These are phyloP conservation scores for Eristalinus aeneus DNA, from an alignment of 2,888 invertebrate species.

Conservation along the genomic window DNA sequence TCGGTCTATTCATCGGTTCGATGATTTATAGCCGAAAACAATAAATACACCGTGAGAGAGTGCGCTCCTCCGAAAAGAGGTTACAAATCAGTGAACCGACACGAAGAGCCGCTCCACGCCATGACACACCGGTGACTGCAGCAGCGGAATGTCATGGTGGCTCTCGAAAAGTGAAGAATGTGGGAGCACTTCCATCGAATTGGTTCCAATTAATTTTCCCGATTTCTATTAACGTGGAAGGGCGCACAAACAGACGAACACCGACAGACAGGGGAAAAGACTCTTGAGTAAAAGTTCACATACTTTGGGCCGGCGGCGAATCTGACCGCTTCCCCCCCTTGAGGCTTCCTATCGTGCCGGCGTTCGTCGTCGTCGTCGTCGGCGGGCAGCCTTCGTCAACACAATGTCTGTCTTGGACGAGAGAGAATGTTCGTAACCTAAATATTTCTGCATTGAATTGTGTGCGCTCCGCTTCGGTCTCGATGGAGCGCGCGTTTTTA, in stretches of 20 bases:
- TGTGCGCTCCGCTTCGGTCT: conserved; percentile 15
- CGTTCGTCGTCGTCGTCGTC: background rate
- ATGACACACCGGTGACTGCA: conserved; percentile 41
- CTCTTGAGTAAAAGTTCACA: conserved; percentile 63
- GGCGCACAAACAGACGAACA: background rate
- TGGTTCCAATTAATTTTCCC: conserved; percentile 67
- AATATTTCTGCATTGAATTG: conserved; percentile 58
- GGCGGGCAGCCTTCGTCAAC: background rate
- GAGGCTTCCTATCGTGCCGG: background rate
- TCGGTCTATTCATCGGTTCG: background rate
- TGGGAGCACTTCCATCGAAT: conserved; percentile 61
- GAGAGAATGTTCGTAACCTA: conserved; percentile 65
- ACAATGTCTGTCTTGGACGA: background rate
- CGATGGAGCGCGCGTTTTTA: conserved; percentile 31
- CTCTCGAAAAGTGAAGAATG: conserved; percentile 58
- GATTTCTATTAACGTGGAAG: conserved; percentile 45
- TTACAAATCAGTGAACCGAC: conserved; percentile 63
- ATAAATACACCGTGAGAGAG: conserved; percentile 6
- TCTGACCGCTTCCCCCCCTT: background rate
- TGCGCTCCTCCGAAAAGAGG: conserved; percentile 33
- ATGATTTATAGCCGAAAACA: conserved; percentile 54
- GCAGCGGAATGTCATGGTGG: conserved; percentile 48
- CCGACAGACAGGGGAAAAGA: background rate
- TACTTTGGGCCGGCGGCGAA: conserved; percentile 3
- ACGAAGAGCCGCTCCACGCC: conserved; percentile 4